Conservation (phyloP, 37 sponge, comb jelly and placozoan genomes). For the Tethya wilhelma region DNA sequence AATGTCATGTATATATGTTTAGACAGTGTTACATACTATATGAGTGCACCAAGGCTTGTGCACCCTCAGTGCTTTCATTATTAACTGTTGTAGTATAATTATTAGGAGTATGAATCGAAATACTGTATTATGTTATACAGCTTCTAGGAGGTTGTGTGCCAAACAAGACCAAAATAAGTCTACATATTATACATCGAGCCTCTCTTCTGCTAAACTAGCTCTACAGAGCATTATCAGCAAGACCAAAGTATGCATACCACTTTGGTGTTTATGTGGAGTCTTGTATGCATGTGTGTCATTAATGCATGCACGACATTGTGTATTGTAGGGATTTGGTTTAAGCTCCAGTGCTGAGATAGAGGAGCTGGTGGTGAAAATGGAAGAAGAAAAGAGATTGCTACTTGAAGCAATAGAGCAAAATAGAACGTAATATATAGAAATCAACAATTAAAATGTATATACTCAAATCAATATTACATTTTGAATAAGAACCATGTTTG, state of each 20-base stretch:
- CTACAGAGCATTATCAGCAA: slow-evolving; percentile 40
- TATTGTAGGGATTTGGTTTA: neutral
- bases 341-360: neutral
- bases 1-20: too few species aligned
- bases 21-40: too few species aligned
- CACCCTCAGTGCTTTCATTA: too few species aligned
- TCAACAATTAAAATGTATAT: too few species aligned
- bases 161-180: neutral
- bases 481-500: too few species aligned
- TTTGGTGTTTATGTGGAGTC: neutral
- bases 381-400: neutral
- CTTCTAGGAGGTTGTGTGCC: slow-evolving; percentile 6
- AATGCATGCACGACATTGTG: neutral
- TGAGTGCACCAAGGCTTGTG: too few species aligned
- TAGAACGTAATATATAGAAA: too few species aligned
- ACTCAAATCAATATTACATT: too few species aligned
- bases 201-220: slow-evolving; percentile 69
- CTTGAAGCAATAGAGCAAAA: too few species aligned
- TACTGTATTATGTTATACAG: slow-evolving; percentile 1
- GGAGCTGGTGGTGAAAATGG: neutral
- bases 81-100: too few species aligned
- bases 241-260: slow-evolving; percentile 44
- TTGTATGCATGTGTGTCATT: neutral
- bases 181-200: neutral
- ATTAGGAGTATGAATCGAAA: too few species aligned